Evolutionary conservation across 2,888 invertebrate genomes (phyloP).

Genomic region (Caenorhabditis afra): DNA sequence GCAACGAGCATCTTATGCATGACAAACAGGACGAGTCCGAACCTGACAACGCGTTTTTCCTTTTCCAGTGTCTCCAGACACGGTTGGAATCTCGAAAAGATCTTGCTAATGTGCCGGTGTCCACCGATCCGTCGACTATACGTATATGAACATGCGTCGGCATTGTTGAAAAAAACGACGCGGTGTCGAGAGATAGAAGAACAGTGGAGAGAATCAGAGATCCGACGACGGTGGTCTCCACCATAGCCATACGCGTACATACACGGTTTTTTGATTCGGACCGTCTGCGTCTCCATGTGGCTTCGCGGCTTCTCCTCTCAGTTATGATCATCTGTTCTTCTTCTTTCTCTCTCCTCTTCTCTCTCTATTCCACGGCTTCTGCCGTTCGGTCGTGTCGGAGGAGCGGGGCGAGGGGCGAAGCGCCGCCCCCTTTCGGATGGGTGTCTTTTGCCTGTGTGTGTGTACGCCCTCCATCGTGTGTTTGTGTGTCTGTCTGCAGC

Average conservation of each 20-base stretch:
- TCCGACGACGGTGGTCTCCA: conserved; percentile 24
- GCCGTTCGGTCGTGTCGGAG: conserved; percentile 43
- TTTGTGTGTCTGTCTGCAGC: conserved; percentile 31
- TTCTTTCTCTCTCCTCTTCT: conserved; percentile 14
- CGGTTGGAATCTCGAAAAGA: not conserved
- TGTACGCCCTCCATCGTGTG: conserved; percentile 52
- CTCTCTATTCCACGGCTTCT: conserved; percentile 26
- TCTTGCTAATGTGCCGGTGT: conserved; percentile 5
- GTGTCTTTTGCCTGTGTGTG: conserved; percentile 26
- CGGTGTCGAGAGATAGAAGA: not conserved
- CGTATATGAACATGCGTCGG: not conserved
- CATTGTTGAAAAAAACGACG: conserved; percentile 2
- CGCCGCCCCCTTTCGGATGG: conserved; percentile 42
- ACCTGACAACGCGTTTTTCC: too few relatives aligned
- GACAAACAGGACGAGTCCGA: too few relatives aligned
- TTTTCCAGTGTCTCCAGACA: too few relatives aligned
- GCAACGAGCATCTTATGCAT: too few relatives aligned
- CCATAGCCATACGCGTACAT: conserved; percentile 12
- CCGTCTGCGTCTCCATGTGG: conserved; percentile 21
- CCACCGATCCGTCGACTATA: conserved; percentile 9
- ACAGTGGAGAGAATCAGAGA: not conserved
- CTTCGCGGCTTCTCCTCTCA: not conserved
- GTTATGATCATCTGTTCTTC: conserved; percentile 55
- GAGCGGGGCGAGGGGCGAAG: conserved; percentile 9
- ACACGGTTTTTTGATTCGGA: conserved; percentile 31